Base-by-base conservation (phyloP, 92 coral and sea anemone genomes). In the Palythoa grandiflora region DNA sequence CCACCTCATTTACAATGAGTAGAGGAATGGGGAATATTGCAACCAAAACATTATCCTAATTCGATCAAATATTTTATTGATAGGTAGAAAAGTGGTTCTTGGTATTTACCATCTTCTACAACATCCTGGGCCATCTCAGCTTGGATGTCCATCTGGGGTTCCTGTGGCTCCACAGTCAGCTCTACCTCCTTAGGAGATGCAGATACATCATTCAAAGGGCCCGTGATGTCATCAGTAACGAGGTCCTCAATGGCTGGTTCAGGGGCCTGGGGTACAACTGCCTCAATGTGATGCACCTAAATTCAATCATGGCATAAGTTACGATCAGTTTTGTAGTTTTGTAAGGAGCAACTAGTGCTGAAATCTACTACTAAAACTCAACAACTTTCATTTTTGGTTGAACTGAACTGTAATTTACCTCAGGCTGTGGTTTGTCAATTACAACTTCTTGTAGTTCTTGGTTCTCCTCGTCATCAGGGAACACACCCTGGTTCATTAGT, bases 401-500 rank as follows among this genome's bases (percentile, higher is more conserved):
- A 73, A 1, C 50, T 44, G 50, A 44, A 44, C 6, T 44, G 77
- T 3, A 44, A 9, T 75, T 5, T 68, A 94, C 97, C 93, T 96
- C 98, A 19, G 91, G 68, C 2, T 94, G 93, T 38, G 92, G 98
- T 60, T 94, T 95, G 93, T 96, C 98, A 66, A 96, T 91, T 80
- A 96, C 93, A 20, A 94, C 95, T 80, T 94, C 98, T 68, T 89
- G 98, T 5, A 94, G 94, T 81, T 94, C 98, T 38, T 86, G 95
- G 8, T 91, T 90, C 20, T 94, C 97, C 21, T 92, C 96, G 15
- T 85, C 80, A 55, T 86, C 86, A 21, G 53, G 79, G 52, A 20
- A 91, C 75, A 66, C 73, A 38, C 59, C 88, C 61, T 80, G 90
- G 63, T 55, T 71, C 55, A 87, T 87, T 11, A 81, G 57, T 14